Percentiles rank a stretch among this genome's conserved stretches.
These are phyloP conservation scores for Lasiurus borealis DNA, from an alignment of 2,113 vertebrate species.

Conservation along the genomic window DNA sequence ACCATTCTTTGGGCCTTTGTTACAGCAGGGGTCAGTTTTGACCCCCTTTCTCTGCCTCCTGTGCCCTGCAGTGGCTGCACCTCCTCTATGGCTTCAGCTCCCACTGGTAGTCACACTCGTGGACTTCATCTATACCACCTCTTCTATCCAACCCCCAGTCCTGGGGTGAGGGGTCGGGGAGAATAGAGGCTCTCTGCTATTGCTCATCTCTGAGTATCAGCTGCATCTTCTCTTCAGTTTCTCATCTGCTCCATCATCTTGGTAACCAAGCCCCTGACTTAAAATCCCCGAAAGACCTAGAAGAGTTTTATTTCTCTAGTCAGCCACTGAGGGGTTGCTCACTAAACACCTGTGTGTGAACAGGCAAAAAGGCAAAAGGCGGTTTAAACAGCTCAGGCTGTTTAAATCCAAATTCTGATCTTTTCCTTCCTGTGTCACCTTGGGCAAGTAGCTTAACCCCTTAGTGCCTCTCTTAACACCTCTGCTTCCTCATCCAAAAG, in stretches of 20 bases:
- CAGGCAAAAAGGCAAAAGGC: neutral
- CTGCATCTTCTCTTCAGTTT: neutral
- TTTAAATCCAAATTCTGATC: neutral
- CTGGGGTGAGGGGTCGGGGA: accelerated
- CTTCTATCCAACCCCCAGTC: neutral
- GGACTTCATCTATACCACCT: neutral
- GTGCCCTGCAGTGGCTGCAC: neutral
- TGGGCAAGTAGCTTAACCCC: neutral
- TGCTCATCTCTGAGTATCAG: neutral
- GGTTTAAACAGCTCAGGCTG: neutral
- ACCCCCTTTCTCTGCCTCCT: neutral
- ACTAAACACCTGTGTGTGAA: neutral
- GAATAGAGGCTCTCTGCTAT: neutral
- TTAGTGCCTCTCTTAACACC: neutral
- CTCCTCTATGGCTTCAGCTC: neutral
- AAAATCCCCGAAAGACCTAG: neutral
- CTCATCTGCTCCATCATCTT: neutral
- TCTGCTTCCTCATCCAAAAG: neutral
- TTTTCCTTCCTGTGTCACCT: neutral
- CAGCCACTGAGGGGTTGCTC: neutral
- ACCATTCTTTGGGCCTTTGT: neutral
- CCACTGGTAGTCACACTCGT: neutral
- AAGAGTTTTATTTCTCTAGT: neutral
- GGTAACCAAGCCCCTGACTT: neutral
- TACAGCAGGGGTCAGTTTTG: neutral